Conservation (phyloP, 2,888 invertebrate genomes). For the Cataglyphis livida region DNA sequence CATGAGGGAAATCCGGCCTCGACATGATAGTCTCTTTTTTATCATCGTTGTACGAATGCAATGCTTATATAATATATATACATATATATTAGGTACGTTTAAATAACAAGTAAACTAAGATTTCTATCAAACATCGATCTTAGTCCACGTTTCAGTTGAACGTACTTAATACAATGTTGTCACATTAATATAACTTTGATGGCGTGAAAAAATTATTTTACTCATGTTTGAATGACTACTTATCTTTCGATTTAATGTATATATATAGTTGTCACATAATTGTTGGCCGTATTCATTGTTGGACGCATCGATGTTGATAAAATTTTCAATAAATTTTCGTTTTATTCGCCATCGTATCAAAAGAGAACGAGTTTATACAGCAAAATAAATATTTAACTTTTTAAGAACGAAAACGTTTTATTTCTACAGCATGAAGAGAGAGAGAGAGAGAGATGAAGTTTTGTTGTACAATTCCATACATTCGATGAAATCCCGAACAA, state of each 20-base stretch:
- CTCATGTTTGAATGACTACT: constrained; percentile 4
- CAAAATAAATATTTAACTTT: constrained; percentile 35
- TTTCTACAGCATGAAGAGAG: background rate
- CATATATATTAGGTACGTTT: no score
- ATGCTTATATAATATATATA: constrained; percentile 7
- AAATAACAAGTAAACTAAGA: no score
- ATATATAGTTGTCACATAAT: constrained; percentile 17
- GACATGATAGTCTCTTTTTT: background rate
- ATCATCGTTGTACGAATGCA: constrained; percentile 7
- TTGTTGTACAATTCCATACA: background rate
- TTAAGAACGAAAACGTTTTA: constrained; percentile 7
- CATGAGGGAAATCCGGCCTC: constrained; percentile 32
- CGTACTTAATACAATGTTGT: background rate
- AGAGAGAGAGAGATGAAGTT: background rate
- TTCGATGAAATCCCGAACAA: background rate
- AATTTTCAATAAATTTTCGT: constrained; percentile 30
- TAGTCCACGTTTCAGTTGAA: no score
- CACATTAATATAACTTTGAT: background rate
- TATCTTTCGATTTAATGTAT: background rate
- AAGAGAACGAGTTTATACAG: constrained; percentile 33
- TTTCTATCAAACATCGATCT: no score
- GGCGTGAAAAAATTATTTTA: constrained; percentile 29
- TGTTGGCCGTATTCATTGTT: background rate
- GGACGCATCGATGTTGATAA: constrained; percentile 11
- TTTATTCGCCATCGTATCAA: background rate